Conservation (phyloP, 2,797 vertebrate genomes). For the Psittacula echo region DNA sequence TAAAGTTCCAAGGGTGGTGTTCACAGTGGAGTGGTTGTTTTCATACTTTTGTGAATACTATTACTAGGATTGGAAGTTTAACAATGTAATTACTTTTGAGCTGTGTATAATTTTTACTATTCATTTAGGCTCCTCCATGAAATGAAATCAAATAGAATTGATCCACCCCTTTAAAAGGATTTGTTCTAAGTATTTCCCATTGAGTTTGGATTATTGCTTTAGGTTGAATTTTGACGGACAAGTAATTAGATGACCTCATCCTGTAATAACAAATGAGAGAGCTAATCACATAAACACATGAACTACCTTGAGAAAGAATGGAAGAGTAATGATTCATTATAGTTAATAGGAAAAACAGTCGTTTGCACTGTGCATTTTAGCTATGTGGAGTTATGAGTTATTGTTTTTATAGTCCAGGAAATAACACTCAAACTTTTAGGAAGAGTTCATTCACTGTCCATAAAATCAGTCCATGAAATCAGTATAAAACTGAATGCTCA, state of each 20-base stretch:
- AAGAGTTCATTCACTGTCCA: background rate
- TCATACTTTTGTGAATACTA: background rate
- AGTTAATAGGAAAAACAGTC: background rate
- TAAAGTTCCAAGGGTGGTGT: background rate
- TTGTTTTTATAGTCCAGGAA: background rate
- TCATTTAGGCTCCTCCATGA: background rate
- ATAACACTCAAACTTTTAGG: background rate
- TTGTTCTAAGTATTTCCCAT: accelerated
- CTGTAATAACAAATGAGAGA: background rate
- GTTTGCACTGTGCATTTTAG: background rate
- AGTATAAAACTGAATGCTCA: background rate
- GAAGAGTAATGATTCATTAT: background rate
- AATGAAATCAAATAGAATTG: background rate
- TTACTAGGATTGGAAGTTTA: background rate
- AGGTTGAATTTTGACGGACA: background rate
- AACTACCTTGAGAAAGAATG: background rate
- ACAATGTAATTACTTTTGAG: background rate
- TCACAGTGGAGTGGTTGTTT: background rate
- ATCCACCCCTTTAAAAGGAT: background rate
- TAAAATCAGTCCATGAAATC: background rate
- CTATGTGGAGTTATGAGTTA: background rate
- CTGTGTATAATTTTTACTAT: background rate
- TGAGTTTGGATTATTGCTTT: background rate
- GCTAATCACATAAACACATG: background rate
- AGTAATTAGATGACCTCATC: background rate